Evolutionary conservation across 2,797 vertebrate genomes (phyloP).

Genomic region (Spea hammondii): DNA sequence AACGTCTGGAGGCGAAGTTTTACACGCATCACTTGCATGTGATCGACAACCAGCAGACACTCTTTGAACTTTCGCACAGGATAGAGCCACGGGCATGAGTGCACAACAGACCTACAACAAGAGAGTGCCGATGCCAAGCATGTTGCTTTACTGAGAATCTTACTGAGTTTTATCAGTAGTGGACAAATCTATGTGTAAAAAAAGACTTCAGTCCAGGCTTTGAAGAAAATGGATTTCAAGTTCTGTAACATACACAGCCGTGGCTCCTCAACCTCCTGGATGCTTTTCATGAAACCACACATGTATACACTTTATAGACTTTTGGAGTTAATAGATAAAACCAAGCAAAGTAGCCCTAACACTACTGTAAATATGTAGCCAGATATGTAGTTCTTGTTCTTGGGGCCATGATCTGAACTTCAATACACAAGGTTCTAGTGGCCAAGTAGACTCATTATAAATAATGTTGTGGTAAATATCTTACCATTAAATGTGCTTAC

Average conservation of each 20-base stretch:
- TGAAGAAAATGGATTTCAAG: neutral
- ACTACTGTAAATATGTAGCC: neutral
- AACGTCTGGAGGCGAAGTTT: constrained; percentile 82
- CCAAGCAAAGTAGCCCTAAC: neutral
- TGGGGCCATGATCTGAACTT: no score
- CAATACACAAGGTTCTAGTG: no score
- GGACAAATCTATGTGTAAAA: constrained; percentile 13
- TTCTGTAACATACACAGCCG: neutral
- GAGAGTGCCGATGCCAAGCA: constrained; percentile 65
- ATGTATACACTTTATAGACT: neutral
- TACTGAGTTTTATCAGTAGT: constrained; percentile 79
- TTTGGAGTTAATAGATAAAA: neutral
- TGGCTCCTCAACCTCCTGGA: neutral
- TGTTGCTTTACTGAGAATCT: constrained; percentile 65
- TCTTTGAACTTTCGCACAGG: constrained; percentile 93
- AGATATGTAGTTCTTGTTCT: neutral
- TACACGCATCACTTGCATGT: constrained; percentile 86
- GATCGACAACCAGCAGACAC: constrained; percentile 95
- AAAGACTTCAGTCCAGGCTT: neutral
- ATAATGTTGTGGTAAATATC: neutral
- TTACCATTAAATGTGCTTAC: neutral
- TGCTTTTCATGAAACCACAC: neutral
- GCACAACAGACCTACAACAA: constrained; percentile 50
- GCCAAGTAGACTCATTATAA: no score
- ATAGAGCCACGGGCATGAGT: constrained; percentile 87